Percentiles rank a stretch among this genome's conserved stretches.
phyloP scores from a whole-genome alignment of 2,797 vertebrate genomes.

The Gephyroberyx darwinii region DNA sequence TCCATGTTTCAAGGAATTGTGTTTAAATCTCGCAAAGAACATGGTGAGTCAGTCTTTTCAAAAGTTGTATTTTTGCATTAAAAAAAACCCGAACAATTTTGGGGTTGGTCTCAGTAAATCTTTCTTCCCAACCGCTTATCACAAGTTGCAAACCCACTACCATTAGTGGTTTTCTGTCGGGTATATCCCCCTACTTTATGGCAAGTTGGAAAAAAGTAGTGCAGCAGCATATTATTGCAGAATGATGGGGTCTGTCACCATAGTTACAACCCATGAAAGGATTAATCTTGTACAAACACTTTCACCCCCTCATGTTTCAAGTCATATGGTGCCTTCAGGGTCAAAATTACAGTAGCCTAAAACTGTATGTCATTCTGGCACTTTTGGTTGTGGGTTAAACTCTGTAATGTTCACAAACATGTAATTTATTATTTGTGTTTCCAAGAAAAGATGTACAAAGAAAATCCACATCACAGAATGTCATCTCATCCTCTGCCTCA shows the following conservation, averaged over 20 bases:
- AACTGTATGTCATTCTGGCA: conserved; percentile 58
- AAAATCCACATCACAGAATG: conserved; percentile 63
- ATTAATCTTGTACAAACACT: conserved; percentile 76
- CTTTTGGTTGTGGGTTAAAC: conserved; percentile 64
- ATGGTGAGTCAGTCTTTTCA: conserved; percentile 64
- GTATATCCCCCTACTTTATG: conserved; percentile 80
- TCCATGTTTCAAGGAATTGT: conserved; percentile 48
- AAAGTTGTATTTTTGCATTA: conserved; percentile 70
- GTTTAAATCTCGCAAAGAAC: conserved; percentile 58
- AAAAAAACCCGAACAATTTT: conserved; percentile 78
- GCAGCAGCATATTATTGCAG: conserved; percentile 72
- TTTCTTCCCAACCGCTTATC: conserved; percentile 80
- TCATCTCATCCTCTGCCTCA: conserved; percentile 46
- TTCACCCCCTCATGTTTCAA: conserved; percentile 63
- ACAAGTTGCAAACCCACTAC: conserved; percentile 79
- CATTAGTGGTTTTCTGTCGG: conserved; percentile 82
- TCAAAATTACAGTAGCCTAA: conserved; percentile 62
- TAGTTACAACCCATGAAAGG: conserved; percentile 73
- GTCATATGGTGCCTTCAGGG: conserved; percentile 47
- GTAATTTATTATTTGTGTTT: conserved; percentile 71
- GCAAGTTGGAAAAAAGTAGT: conserved; percentile 71
- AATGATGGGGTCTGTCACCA: conserved; percentile 76
- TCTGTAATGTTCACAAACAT: conserved; percentile 67
- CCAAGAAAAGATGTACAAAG: conserved; percentile 62
- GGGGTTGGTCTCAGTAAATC: conserved; percentile 80